Evolutionary conservation across 2,797 vertebrate species (phyloP).

Genomic region (Rhincodon typus): DNA sequence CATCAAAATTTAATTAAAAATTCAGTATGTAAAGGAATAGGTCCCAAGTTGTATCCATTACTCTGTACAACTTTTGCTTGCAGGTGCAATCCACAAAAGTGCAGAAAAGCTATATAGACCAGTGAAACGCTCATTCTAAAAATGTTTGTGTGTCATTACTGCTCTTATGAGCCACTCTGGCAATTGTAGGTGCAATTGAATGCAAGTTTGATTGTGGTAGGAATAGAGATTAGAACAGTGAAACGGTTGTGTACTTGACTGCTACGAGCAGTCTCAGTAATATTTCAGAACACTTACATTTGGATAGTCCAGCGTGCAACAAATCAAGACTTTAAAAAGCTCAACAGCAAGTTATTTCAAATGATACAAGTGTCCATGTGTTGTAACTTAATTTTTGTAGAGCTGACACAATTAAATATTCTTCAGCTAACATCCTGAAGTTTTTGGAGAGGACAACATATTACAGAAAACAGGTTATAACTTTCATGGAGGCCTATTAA

Average conservation of each 20-base stretch:
- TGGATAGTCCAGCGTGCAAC: background rate
- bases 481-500: background rate
- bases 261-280: background rate
- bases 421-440: background rate
- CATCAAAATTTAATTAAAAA: constrained; percentile 15
- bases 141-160: background rate
- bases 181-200: background rate
- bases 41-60: background rate
- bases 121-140: background rate
- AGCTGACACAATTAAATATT: background rate
- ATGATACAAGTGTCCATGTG: background rate
- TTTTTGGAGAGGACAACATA: background rate
- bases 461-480: background rate
- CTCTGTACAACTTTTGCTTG: background rate
- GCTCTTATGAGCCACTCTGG: background rate
- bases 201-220: background rate
- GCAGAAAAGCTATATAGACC: background rate
- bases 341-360: background rate
- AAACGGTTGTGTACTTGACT: background rate
- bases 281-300: background rate
- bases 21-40: background rate
- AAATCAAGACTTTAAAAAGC: background rate
- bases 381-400: background rate
- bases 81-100: background rate
- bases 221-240: background rate